These are phyloP conservation scores for Campopleginae sp. DNA, from an alignment of 2,888 invertebrate species.

Conservation along the genomic window DNA sequence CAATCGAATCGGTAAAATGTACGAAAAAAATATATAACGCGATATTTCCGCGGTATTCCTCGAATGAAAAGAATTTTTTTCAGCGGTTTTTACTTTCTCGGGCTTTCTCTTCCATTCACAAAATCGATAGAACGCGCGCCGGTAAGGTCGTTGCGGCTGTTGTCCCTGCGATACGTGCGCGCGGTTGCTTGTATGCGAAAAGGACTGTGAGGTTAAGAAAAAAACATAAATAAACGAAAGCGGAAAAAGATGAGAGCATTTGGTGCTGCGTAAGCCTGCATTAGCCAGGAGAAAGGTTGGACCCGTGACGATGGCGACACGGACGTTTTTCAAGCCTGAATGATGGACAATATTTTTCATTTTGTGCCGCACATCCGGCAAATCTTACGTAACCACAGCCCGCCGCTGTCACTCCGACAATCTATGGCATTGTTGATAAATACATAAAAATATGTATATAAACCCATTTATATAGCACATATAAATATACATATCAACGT, in stretches of 20 bases:
- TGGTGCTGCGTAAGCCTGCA: neutral
- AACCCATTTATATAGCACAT: neutral
- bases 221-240: neutral
- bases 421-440: neutral
- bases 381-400: conserved; percentile 14
- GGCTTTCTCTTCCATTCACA: conserved; percentile 12
- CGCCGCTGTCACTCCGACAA: neutral
- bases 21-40: neutral
- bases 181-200: conserved; percentile 6
- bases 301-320: conserved; percentile 3
- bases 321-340: conserved; percentile 30
- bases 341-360: conserved; percentile 63
- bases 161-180: neutral
- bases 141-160: neutral
- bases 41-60: neutral
- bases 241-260: conserved; percentile 18
- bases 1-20: neutral
- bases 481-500: neutral
- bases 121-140: conserved; percentile 48
- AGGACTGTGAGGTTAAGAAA: neutral
- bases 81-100: neutral
- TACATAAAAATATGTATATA: conserved; percentile 12
- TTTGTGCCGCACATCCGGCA: conserved; percentile 33
- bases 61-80: neutral
- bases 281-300: conserved; percentile 3